These are phyloP conservation scores for Pyralis farinalis DNA, from an alignment of 2,888 invertebrate genomes.

Conservation along the genomic window DNA sequence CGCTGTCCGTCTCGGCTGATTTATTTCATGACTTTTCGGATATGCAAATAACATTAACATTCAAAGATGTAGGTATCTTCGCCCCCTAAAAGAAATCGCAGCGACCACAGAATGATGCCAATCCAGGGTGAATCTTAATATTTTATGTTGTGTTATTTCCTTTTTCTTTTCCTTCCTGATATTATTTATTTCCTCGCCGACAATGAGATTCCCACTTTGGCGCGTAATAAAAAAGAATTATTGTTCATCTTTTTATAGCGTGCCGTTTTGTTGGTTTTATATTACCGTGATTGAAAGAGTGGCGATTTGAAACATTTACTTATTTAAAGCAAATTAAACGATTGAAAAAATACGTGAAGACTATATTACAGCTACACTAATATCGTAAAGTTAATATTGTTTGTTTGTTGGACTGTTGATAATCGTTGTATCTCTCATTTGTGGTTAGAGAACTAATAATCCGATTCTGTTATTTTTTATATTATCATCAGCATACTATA, in stretches of 20 bases:
- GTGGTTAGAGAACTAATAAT: too few relatives aligned
- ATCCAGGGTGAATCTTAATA: constrained; percentile 80
- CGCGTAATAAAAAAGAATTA: constrained; percentile 80
- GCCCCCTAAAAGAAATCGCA: constrained; percentile 66
- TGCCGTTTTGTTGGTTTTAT: constrained; percentile 72
- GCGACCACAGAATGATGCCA: constrained; percentile 77
- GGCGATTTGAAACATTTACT: constrained; percentile 37
- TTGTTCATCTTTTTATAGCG: constrained; percentile 78
- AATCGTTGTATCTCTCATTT: too few relatives aligned
- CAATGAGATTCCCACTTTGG: constrained; percentile 80
- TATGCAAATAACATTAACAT: constrained; percentile 80
- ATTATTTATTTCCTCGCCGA: constrained; percentile 78
- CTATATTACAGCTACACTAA: too few relatives aligned
- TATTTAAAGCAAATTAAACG: too few relatives aligned
- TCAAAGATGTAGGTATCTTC: constrained; percentile 72
- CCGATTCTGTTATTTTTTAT: too few relatives aligned
- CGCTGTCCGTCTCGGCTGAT: constrained; percentile 76
- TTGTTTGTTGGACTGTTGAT: too few relatives aligned
- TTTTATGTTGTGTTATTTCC: constrained; percentile 80
- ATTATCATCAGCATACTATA: too few relatives aligned
- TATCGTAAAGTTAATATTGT: too few relatives aligned
- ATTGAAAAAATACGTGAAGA: too few relatives aligned
- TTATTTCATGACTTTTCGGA: constrained; percentile 80
- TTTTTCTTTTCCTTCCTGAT: constrained; percentile 75
- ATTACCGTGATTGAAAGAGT: constrained; percentile 64